Evolutionary conservation across 1,140 invertebrate genomes (phyloP).

Genomic region (Formica exsecta): DNA sequence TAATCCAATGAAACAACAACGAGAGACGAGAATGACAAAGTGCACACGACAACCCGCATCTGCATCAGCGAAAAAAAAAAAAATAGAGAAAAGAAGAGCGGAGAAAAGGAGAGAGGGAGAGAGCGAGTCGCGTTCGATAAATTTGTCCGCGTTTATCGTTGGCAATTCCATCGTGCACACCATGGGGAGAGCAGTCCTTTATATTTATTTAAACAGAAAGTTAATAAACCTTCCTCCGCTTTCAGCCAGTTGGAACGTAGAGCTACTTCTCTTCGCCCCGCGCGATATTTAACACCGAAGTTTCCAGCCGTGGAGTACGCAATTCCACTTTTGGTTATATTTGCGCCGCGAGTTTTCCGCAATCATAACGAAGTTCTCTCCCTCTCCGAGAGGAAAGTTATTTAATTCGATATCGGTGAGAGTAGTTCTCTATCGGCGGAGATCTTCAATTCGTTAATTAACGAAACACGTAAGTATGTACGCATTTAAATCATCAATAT

Average conservation of each 20-base stretch:
- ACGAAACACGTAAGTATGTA: neutral
- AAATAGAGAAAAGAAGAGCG: neutral
- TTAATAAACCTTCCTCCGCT: conserved; percentile 51
- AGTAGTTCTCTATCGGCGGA: conserved; percentile 20
- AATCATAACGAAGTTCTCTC: conserved; percentile 55
- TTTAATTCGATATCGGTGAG: conserved; percentile 66
- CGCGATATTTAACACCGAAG: conserved; percentile 59
- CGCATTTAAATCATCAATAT: neutral
- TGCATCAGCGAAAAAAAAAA: conserved; percentile 48
- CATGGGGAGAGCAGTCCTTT: conserved; percentile 43
- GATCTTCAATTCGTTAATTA: conserved; percentile 58
- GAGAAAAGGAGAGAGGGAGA: neutral
- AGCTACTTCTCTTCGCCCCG: conserved; percentile 18
- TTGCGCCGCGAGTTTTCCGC: conserved; percentile 38
- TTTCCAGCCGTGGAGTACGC: conserved; percentile 17
- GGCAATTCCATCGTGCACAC: conserved; percentile 29
- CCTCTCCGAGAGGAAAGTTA: conserved; percentile 42
- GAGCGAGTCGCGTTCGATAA: conserved; percentile 39
- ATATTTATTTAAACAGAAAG: conserved; percentile 65
- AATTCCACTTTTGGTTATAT: conserved; percentile 54
- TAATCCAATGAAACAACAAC: conserved; percentile 44
- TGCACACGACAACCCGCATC: conserved; percentile 60
- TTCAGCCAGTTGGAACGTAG: conserved; percentile 31
- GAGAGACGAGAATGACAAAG: conserved; percentile 45
- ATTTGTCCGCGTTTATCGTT: conserved; percentile 53